Conservation (phyloP, 1,140 invertebrate genomes). For the Anoplophora glabripennis region DNA sequence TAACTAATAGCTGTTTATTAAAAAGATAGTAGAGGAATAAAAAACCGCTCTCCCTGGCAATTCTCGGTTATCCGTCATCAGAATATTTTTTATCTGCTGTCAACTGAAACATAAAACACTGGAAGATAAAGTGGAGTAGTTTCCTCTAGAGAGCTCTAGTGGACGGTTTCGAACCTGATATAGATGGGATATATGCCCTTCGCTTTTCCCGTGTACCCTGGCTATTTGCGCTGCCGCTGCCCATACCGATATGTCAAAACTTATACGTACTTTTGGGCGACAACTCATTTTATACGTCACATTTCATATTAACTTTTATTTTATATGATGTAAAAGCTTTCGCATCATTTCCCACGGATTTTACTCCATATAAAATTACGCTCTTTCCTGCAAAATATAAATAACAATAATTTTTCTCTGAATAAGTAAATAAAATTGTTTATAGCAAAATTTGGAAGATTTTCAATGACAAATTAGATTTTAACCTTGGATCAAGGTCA, state of each 20-base stretch:
- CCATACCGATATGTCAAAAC: constrained; percentile 31
- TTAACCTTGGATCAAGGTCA: too few relatives aligned
- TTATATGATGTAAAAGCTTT: background rate
- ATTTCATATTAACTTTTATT: constrained; percentile 4
- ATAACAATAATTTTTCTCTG: background rate
- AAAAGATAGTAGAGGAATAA: constrained; percentile 41
- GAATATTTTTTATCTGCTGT: constrained; percentile 46
- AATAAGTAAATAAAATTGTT: background rate
- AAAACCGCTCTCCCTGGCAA: constrained; percentile 38
- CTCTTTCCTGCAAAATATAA: background rate
- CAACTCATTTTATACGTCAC: constrained; percentile 2
- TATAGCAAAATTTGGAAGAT: too few relatives aligned
- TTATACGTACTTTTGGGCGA: constrained; percentile 17
- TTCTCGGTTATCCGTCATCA: constrained; percentile 40
- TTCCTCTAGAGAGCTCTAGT: constrained; percentile 42
- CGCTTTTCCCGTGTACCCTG: background rate
- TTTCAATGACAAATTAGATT: too few relatives aligned
- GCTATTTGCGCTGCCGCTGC: background rate
- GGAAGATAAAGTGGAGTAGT: constrained; percentile 44
- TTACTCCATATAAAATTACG: background rate
- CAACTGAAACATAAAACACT: constrained; percentile 43
- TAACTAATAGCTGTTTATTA: constrained; percentile 45
- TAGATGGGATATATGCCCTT: constrained; percentile 36
- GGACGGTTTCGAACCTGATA: constrained; percentile 35
- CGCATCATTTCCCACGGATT: background rate